Evolutionary conservation across 2,888 invertebrate genomes (phyloP), one percentile per base, ranked within the genome.

Genomic region (Pachymerium ferrugineum): DNA sequence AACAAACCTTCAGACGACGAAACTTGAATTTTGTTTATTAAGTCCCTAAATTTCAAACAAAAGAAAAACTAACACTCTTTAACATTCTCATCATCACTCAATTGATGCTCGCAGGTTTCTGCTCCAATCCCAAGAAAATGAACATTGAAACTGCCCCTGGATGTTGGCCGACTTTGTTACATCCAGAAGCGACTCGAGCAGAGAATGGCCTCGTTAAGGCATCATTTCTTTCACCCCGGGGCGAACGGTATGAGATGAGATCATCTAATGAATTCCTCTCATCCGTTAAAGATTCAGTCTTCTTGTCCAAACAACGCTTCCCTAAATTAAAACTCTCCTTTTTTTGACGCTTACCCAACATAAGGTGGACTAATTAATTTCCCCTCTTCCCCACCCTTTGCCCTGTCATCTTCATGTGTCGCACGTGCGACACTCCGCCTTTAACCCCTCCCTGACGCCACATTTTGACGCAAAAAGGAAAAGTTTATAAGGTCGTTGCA

Each of bases 331-430:
- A 47, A 47, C 47, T 16, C 2, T 16, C 6, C 47, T 1, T 16
- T n/a, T n/a, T n/a, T n/a, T n/a, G n/a, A n/a, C n/a, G n/a, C n/a
- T n/a, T n/a, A n/a, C n/a, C n/a, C n/a, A n/a, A n/a, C n/a, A n/a
- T n/a, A 54, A 54, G 47, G 47, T 54, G 47, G 47, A 54, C 47
- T 54, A 54, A 54, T 54, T 54, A 54, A 54, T 54, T 54, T 54
- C 22, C 47, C 47, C 22, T 22, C 16, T 54, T n/a, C n/a, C 47
- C 22, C 47, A 19, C 47, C 47, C 22, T 54, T 54, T 38, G 47
- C 47, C 22, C 47, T 54, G 47, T 54, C 47, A 54, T 54, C 22
- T 54, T 22, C 16, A 54, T 22, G 19, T 54, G n/a, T n/a, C n/a
- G n/a, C n/a, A n/a, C n/a, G 19, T 54, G 47, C 19, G 19, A 19